phyloP scores from a whole-genome alignment of 2,888 invertebrate genomes.

The Acleris cristana region DNA sequence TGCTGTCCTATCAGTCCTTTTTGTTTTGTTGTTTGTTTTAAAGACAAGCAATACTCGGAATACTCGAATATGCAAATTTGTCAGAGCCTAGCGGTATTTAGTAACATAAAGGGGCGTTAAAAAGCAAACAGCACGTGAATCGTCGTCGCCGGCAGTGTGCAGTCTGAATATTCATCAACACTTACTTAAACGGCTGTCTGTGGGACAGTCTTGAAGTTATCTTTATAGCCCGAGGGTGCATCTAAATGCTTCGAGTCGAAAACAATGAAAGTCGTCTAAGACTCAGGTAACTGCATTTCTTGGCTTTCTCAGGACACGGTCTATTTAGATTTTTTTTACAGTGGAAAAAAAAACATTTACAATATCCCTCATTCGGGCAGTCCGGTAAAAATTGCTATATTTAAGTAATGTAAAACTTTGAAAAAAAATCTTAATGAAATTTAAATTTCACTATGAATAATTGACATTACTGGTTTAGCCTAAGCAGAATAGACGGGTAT shows the following conservation, averaged over 20 bases:
- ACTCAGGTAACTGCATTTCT: slow-evolving; percentile 34
- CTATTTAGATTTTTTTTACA: too few species aligned
- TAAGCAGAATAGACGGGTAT: too few species aligned
- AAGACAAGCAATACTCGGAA: too few species aligned
- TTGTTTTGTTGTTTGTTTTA: too few species aligned
- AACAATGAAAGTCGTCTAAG: slow-evolving; percentile 41
- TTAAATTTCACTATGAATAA: too few species aligned
- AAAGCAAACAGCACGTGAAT: slow-evolving; percentile 11
- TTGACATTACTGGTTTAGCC: too few species aligned
- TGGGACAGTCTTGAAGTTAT: slow-evolving; percentile 50
- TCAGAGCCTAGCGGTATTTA: neutral
- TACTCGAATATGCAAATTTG: neutral
- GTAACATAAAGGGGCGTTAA: slow-evolving; percentile 14
- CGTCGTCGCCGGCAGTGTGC: neutral
- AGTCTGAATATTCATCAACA: slow-evolving; percentile 64
- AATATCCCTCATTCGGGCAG: too few species aligned
- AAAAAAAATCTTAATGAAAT: too few species aligned
- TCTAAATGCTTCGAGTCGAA: slow-evolving; percentile 55
- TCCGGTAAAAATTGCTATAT: too few species aligned
- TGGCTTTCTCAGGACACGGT: slow-evolving; percentile 3
- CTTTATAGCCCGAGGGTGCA: slow-evolving; percentile 67
- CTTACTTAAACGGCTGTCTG: slow-evolving; percentile 52
- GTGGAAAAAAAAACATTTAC: too few species aligned
- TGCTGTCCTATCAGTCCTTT: too few species aligned
- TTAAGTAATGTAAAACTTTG: too few species aligned